Conservation (phyloP, 2,797 vertebrate species). For the Macroramphosus scolopax region DNA sequence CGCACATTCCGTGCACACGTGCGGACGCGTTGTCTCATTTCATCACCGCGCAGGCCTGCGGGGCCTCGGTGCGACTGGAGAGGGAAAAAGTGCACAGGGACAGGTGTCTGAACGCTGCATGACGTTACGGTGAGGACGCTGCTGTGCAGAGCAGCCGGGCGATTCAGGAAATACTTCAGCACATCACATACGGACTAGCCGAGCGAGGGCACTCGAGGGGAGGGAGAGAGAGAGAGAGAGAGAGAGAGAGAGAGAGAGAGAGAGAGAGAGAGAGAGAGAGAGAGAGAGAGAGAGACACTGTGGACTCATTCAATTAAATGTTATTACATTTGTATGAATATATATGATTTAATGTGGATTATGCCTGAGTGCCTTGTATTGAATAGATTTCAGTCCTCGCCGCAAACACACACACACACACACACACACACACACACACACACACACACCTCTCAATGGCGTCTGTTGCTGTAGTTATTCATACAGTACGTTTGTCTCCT, state of each 20-base stretch:
- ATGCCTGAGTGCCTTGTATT: conserved; percentile 33
- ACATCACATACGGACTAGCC: conserved; percentile 34
- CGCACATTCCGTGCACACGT: conserved; percentile 10
- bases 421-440: conserved; percentile 7
- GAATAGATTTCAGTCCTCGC: conserved; percentile 40
- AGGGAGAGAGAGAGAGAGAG: conserved; percentile 9
- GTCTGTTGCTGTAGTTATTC: conserved; percentile 24
- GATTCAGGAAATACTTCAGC: conserved; percentile 54
- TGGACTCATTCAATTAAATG: conserved; percentile 53
- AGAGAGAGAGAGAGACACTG: conserved; percentile 12
- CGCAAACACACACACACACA: conserved; percentile 5
- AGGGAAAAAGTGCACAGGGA: conserved; percentile 18
- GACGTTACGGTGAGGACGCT: conserved; percentile 34
- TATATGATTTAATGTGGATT: conserved; percentile 58
- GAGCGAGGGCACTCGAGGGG: conserved; percentile 27
- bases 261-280: no score
- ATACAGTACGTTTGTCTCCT: background rate
- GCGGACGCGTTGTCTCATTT: conserved; percentile 40
- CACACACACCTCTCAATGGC: background rate
- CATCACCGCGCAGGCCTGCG: conserved; percentile 29
- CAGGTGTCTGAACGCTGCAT: conserved; percentile 58
- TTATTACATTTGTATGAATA: conserved; percentile 55
- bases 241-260: conserved; percentile 10
- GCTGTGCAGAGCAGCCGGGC: conserved; percentile 36
- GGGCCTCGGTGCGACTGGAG: conserved; percentile 20